These are phyloP conservation scores for Sarcophaga subvicina DNA, from an alignment of 2,888 invertebrate genomes.

Conservation along the genomic window DNA sequence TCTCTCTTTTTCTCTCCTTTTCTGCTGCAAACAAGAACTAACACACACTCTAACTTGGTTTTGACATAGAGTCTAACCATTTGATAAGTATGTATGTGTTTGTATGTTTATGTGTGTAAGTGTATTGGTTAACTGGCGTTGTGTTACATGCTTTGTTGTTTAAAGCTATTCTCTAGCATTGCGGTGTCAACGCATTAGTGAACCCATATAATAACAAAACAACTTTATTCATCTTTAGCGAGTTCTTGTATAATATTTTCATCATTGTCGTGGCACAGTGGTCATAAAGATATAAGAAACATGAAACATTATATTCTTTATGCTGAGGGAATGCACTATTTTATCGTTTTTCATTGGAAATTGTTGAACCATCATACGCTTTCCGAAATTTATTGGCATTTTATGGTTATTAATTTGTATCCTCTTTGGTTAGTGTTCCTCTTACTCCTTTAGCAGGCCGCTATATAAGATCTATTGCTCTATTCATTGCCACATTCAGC, in stretches of 20 bases:
- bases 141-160: constrained; percentile 9
- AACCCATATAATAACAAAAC: constrained; percentile 25
- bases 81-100: neutral
- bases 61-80: too few relatives aligned
- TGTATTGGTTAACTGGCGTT: neutral
- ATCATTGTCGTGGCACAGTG: neutral
- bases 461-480: too few relatives aligned
- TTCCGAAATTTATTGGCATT: too few relatives aligned
- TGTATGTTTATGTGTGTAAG: neutral
- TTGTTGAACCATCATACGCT: too few relatives aligned
- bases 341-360: too few relatives aligned
- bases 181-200: constrained; percentile 57
- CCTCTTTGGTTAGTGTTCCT: too few relatives aligned
- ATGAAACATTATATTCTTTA: too few relatives aligned
- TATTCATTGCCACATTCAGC: too few relatives aligned
- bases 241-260: neutral
- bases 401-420: too few relatives aligned
- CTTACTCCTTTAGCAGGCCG: too few relatives aligned
- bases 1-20: neutral
- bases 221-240: constrained; percentile 22
- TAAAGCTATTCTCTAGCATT: constrained; percentile 26
- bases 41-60: neutral
- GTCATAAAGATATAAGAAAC: neutral
- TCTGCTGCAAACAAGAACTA: neutral
- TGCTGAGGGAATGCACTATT: too few relatives aligned